A percentile compares a stretch with the other conserved stretches of the same genome.
These are phyloP conservation scores for Propsilocerus akamusi DNA, from an alignment of 1,140 invertebrate species.

Conservation along the genomic window DNA sequence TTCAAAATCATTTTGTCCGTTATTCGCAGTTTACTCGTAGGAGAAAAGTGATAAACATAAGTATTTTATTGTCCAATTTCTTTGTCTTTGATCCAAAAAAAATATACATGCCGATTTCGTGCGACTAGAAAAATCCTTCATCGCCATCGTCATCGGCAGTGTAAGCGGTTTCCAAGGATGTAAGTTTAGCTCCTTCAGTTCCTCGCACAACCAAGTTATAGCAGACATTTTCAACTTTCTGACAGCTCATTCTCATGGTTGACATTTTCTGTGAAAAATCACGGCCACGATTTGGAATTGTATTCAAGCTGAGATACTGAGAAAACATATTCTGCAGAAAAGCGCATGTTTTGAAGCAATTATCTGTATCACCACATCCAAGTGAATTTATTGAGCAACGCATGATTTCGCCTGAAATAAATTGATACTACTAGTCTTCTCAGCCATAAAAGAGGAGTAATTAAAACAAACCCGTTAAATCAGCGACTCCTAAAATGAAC, in stretches of 20 bases:
- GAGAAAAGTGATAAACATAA: too few relatives aligned
- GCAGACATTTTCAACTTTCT: constrained; percentile 71
- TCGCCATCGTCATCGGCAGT: constrained; percentile 6
- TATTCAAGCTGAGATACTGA: constrained; percentile 18
- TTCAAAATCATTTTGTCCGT: too few relatives aligned
- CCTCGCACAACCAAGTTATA: constrained; percentile 67
- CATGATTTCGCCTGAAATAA: constrained; percentile 53
- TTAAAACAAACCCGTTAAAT: constrained; percentile 72
- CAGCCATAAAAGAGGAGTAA: too few relatives aligned
- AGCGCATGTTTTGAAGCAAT: constrained; percentile 51
- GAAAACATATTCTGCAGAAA: constrained; percentile 34
- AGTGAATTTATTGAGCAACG: constrained; percentile 69
- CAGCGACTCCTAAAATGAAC: constrained; percentile 58
- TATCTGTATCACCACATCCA: constrained; percentile 52
- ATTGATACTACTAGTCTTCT: not conserved
- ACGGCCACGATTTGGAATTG: constrained; percentile 29
- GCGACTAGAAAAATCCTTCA: constrained; percentile 8
- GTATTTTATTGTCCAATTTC: too few relatives aligned
- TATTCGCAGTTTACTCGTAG: too few relatives aligned
- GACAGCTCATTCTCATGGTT: constrained; percentile 48
- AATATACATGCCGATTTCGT: too few relatives aligned
- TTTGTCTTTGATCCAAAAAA: too few relatives aligned
- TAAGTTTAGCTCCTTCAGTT: constrained; percentile 47
- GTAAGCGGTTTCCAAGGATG: not conserved
- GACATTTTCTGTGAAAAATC: constrained; percentile 55